Evolutionary conservation across 2,797 vertebrate species (phyloP).

Genomic region (Muscicapa striata): DNA sequence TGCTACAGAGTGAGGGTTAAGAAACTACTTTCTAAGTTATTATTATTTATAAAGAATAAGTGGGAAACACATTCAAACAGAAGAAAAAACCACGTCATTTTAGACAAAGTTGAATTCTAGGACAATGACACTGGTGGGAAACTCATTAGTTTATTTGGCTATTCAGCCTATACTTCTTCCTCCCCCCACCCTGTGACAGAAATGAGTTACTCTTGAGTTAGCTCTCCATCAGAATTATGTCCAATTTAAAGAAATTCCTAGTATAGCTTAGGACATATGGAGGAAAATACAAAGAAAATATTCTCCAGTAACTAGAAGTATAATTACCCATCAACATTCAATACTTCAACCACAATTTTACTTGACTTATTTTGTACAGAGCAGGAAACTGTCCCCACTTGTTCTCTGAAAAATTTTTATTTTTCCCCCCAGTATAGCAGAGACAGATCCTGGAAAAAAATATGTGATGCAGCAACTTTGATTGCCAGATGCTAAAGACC

Average conservation of each 20-base stretch:
- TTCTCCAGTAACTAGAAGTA: neutral
- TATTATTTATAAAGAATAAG: neutral
- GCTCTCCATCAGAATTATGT: neutral
- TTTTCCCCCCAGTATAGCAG: neutral
- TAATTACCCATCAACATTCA: neutral
- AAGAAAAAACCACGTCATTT: neutral
- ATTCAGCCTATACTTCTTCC: neutral
- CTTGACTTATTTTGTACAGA: neutral
- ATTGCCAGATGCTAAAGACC: neutral
- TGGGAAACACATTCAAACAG: neutral
- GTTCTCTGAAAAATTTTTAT: neutral
- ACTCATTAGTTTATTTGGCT: neutral
- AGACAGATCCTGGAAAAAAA: neutral
- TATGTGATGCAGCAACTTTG: accelerated
- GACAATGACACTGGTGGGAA: neutral
- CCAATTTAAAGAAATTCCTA: slow-evolving; percentile 5
- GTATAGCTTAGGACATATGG: neutral
- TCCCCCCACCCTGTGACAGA: neutral
- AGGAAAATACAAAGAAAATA: slow-evolving; percentile 14
- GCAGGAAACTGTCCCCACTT: neutral
- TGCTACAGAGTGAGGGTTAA: neutral
- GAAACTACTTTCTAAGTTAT: neutral
- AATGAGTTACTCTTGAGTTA: neutral
- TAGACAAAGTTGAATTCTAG: neutral
- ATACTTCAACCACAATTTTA: neutral